Evolutionary conservation across 2,113 vertebrate genomes (phyloP), one percentile per base, ranked within the genome.

Genomic region (Octodon degus): DNA sequence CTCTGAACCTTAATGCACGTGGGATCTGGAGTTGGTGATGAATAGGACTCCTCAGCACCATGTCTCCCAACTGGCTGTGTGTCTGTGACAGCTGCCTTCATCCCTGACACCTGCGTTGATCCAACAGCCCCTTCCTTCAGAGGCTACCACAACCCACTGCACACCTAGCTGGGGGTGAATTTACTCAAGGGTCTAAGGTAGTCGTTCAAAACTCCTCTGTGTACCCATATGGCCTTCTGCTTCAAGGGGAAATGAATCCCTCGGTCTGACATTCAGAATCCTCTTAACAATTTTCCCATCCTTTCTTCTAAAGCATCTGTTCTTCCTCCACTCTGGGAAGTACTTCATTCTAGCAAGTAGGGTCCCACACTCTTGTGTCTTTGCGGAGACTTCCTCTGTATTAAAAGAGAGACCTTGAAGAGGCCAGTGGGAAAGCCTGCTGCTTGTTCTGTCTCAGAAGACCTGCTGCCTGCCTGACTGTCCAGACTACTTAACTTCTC

Each of bases 231-330:
- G 58, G 9, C 65, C 58, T 55, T 92, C 89, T 58, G 40, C 50
- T 50, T 76, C 74, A 92, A 79, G 92, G 79, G 72, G 65, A 88
- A 90, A 27, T 81, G n/a, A 65, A 65, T 86, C 81, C 17, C 70
- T 90, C 24, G 55, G 86, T 17, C 22, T 81, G 70, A 70, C 22
- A n/a, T 58, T 32, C 58, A 81, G 90, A 86, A 79, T 86, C 93
- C 30, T 77, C 79, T 80, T 80, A 40, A 5, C 77, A 30, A 55
- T 53, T 43, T 88, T 27, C 24, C 32, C 4, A 4, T 16, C 24
- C 60, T 91, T 89, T 10, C 58, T 84, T 89, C 25, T 53, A 70
- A 82, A 76, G 22, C 6, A 24, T 37, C 43, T 47, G 65, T 70
- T 88, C 43, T 68, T 93, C 81, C 80, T 93, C 88, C 50, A 2